Evolutionary conservation across 2,113 vertebrate species (phyloP).

Genomic region (Cyanoderma ruficeps): DNA sequence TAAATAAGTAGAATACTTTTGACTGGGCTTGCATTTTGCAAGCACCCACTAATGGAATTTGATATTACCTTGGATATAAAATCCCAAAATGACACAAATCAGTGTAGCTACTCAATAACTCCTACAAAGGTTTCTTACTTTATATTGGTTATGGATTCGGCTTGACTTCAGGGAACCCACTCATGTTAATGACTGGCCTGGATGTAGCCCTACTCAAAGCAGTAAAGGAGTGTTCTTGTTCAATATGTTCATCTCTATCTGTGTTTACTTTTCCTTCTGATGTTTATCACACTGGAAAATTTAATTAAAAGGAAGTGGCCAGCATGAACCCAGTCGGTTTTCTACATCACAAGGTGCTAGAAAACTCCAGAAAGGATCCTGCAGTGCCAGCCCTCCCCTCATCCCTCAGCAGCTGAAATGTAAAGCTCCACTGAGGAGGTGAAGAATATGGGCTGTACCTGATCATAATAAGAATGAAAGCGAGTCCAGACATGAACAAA

Average conservation of each 20-base stretch:
- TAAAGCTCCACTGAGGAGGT: background rate
- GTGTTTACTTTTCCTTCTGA: background rate
- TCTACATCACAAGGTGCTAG: background rate
- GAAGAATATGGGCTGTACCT: background rate
- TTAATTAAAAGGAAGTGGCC: background rate
- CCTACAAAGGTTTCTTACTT: background rate
- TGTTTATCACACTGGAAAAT: background rate
- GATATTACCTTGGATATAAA: too few species aligned
- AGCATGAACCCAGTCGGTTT: background rate
- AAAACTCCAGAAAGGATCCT: background rate
- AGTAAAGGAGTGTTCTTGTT: background rate
- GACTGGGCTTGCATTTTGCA: too few species aligned
- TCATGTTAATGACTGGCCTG: background rate
- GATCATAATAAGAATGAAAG: background rate
- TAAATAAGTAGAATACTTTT: background rate
- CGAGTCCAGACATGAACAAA: constrained; percentile 33
- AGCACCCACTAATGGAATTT: too few species aligned
- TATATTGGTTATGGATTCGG: background rate
- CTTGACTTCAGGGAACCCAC: background rate
- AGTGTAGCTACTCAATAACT: background rate
- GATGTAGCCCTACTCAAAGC: background rate
- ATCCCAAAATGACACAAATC: background rate
- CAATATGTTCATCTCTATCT: background rate
- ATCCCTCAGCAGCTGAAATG: background rate
- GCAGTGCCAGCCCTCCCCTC: background rate